phyloP scores from a whole-genome alignment of 2,888 invertebrate species.

The Lissocephala sabroskyi region DNA sequence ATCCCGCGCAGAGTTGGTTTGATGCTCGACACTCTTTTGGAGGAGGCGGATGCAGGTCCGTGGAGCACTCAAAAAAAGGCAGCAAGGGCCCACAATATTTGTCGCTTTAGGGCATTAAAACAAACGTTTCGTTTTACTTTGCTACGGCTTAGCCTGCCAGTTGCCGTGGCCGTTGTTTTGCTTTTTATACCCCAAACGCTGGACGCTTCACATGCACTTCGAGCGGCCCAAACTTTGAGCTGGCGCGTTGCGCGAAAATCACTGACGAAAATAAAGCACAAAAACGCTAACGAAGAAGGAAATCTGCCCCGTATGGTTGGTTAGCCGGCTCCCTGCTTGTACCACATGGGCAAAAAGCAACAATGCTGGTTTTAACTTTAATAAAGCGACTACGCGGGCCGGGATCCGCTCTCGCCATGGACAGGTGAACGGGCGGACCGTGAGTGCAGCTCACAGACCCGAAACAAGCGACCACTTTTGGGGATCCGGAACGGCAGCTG shows the following conservation, averaged over 20 bases:
- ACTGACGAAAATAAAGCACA: slow-evolving; percentile 20
- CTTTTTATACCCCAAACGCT: slow-evolving; percentile 15
- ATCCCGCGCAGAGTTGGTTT: slow-evolving; percentile 40
- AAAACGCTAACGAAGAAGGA: not conserved
- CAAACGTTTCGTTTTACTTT: slow-evolving; percentile 54
- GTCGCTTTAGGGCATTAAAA: slow-evolving; percentile 65
- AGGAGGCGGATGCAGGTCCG: too few species aligned
- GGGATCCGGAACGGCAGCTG: slow-evolving; percentile 22
- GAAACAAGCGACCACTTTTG: slow-evolving; percentile 35
- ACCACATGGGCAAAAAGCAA: slow-evolving; percentile 45
- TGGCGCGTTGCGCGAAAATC: slow-evolving; percentile 51
- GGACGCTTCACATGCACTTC: slow-evolving; percentile 54
- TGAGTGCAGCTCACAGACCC: not conserved
- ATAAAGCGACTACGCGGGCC: slow-evolving; percentile 49
- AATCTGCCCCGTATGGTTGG: not conserved
- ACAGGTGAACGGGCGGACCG: not conserved
- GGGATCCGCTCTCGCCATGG: not conserved
- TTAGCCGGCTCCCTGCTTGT: not conserved
- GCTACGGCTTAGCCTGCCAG: slow-evolving; percentile 25
- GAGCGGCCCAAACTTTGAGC: slow-evolving; percentile 34
- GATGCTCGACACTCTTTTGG: too few species aligned
- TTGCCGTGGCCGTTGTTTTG: slow-evolving; percentile 8
- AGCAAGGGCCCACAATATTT: slow-evolving; percentile 39
- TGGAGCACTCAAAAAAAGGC: not conserved
- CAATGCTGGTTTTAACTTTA: slow-evolving; percentile 60